phyloP scores from a whole-genome alignment of 23 tunicate species.

The Styela plicata region DNA sequence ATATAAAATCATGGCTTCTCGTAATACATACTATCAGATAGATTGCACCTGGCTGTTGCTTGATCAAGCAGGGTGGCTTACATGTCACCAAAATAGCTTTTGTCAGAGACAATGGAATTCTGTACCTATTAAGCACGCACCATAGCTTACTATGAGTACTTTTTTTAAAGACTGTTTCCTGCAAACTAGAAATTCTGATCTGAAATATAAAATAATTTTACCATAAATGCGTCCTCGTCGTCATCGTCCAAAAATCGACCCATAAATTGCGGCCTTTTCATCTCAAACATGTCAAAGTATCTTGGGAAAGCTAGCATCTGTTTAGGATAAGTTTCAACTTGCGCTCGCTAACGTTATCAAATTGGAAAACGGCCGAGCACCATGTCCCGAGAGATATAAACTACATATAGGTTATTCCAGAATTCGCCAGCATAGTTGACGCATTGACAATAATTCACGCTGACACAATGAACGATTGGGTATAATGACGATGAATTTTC shows the following conservation, averaged over 20 bases:
- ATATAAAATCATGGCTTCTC: too few species aligned
- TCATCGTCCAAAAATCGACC: conserved; percentile 14
- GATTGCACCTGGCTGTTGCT: too few species aligned
- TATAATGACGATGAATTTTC: neutral
- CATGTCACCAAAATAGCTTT: too few species aligned
- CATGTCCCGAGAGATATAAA: neutral
- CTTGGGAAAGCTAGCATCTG: conserved; percentile 23
- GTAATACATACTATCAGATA: too few species aligned
- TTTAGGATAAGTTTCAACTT: neutral
- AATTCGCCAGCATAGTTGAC: neutral
- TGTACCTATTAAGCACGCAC: too few species aligned
- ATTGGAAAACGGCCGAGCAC: neutral
- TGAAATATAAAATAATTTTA: neutral
- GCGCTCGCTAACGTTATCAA: neutral
- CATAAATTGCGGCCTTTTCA: conserved; percentile 29
- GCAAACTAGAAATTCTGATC: too few species aligned
- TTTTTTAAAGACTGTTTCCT: too few species aligned
- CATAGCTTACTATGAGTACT: too few species aligned
- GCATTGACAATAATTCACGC: too few species aligned
- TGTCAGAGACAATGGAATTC: too few species aligned
- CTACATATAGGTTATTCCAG: neutral
- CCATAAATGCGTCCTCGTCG: conserved; percentile 1
- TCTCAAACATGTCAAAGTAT: conserved; percentile 22
- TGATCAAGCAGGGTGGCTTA: too few species aligned
- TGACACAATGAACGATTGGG: neutral